Evolutionary conservation across 2,888 invertebrate species (phyloP), one percentile per base, ranked within the genome.

Genomic region (Yponomeuta sedellus): DNA sequence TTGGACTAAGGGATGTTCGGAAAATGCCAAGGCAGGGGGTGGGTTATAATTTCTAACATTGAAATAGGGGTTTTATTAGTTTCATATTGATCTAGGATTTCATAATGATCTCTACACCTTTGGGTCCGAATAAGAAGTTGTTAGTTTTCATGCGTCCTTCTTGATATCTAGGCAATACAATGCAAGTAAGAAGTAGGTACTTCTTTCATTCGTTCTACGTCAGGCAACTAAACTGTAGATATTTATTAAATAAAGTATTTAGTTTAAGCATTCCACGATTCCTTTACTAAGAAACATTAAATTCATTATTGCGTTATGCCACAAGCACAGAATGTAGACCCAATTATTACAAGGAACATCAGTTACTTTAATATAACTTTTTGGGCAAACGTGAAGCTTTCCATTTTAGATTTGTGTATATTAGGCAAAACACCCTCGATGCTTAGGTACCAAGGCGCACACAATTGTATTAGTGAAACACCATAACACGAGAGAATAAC

Each of bases 1-100:
- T n/a, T 57, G 28, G 57, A 56, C 16, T 25, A 16, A 16, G n/a
- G 64, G 57, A 8, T 64, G 64, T 56, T 39, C 28, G 10, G 20
- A 25, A 83, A 86, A 87, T 85, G 85, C 88, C 90, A 91, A 91
- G 90, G 90, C 90, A 91, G 90, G 90, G 89, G 83, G 84, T 71
- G 76, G 81, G 82, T 86, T 82, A 83, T 76, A 52, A 67, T 73
- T 71, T 76, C 75, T 69, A 71, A 71, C 64, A 52, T 59, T 44
- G n/a, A 52, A 77, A 73, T 73, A 70, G 75, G 77, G 79, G 74
- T 65, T 67, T 71, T 72, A 78, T 83, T 83, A 83, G 80, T 82
- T 68, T 73, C 75, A 79, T 79, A 77, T 76, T 69, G 59, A 64
- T 62, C 73, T 71, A 73, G 72, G 75, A 69, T 72, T 68, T 70